Percentiles rank a stretch among this genome's conserved stretches.
Evolutionary conservation across 2,797 vertebrate species (phyloP).

Genomic region (Microhierax caerulescens): DNA sequence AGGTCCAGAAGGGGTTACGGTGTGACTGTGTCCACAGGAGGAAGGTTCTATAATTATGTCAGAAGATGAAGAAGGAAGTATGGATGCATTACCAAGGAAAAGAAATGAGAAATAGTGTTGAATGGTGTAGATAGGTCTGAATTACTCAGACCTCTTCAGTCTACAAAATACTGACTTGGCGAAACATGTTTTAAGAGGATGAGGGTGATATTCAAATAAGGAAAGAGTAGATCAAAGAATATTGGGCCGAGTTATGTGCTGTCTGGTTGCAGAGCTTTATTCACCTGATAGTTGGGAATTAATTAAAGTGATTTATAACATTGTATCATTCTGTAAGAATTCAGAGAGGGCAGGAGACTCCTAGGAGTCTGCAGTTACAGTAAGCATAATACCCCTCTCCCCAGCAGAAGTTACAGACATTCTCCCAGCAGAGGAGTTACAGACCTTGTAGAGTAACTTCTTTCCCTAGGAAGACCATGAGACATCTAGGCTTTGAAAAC

Average conservation of each 20-base stretch:
- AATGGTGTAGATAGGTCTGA: background rate
- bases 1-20: background rate
- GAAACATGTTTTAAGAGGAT: background rate
- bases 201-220: background rate
- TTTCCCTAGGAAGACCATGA: background rate
- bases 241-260: background rate
- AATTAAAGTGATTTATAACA: background rate
- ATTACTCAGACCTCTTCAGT: background rate
- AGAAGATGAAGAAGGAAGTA: background rate
- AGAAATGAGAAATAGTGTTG: background rate
- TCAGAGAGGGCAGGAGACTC: background rate
- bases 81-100: background rate
- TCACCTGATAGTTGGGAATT: background rate
- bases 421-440: background rate
- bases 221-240: background rate
- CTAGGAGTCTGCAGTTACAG: background rate
- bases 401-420: background rate
- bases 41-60: background rate
- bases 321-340: background rate
- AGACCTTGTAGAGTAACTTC: background rate
- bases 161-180: background rate
- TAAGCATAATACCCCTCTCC: background rate
- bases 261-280: background rate
- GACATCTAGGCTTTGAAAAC: background rate
- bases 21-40: background rate